These are phyloP conservation scores for Holacanthella duospinosa DNA, from an alignment of 2,888 invertebrate genomes.

Conservation along the genomic window DNA sequence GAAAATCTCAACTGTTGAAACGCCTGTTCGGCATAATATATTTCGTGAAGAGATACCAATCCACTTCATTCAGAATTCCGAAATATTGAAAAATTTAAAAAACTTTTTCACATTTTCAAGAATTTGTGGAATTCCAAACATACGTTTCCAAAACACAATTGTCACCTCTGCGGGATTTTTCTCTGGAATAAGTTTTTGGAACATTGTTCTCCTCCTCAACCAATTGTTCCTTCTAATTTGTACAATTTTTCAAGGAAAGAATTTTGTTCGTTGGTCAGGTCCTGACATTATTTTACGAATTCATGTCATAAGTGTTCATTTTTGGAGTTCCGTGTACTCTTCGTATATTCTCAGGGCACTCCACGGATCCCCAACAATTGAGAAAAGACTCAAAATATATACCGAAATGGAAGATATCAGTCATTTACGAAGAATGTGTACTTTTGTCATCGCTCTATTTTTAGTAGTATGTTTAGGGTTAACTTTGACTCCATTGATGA, in stretches of 20 bases:
- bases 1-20: too few species aligned
- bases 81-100: slow-evolving; percentile 31
- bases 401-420: slow-evolving; percentile 15
- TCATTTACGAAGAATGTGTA: slow-evolving; percentile 26
- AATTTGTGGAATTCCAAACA: slow-evolving; percentile 24
- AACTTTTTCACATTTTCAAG: slow-evolving; percentile 28
- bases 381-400: slow-evolving; percentile 32
- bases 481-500: slow-evolving; percentile 23
- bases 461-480: slow-evolving; percentile 20
- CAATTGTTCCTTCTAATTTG: slow-evolving; percentile 26
- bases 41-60: slow-evolving; percentile 32
- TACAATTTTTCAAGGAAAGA: slow-evolving; percentile 19
- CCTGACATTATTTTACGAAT: slow-evolving; percentile 24
- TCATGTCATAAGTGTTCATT: slow-evolving; percentile 29
- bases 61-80: slow-evolving; percentile 31
- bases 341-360: slow-evolving; percentile 20
- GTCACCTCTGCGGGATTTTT: slow-evolving; percentile 26
- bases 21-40: too few species aligned
- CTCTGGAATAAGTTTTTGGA: slow-evolving; percentile 22
- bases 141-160: slow-evolving; percentile 27
- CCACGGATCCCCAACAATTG: slow-evolving; percentile 21
- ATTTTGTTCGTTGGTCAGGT: slow-evolving; percentile 30
- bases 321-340: slow-evolving; percentile 30
- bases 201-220: slow-evolving; percentile 25
- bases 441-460: slow-evolving; percentile 24